Conservation (phyloP, 2,113 vertebrate species). For the Chamaea fasciata region DNA sequence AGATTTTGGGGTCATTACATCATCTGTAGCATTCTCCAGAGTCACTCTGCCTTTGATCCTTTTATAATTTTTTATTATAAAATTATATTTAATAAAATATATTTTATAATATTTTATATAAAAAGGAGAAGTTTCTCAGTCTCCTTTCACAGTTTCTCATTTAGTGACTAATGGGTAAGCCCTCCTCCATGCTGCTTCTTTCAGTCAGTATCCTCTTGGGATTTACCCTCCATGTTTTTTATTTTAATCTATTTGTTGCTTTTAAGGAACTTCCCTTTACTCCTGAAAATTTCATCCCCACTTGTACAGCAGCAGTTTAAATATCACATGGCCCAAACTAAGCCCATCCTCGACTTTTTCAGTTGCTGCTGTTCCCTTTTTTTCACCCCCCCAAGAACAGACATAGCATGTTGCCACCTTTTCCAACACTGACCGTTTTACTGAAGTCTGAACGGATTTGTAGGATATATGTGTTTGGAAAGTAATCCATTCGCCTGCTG, state of each 20-base stretch:
- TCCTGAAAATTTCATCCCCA: neutral
- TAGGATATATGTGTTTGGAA: neutral
- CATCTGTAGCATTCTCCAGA: neutral
- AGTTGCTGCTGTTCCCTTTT: neutral
- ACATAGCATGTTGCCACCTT: neutral
- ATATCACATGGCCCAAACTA: neutral
- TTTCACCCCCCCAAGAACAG: neutral
- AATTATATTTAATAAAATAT: neutral
- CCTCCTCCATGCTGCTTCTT: neutral
- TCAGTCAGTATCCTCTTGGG: neutral
- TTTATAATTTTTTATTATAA: neutral
- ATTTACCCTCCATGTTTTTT: neutral
- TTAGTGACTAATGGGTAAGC: neutral
- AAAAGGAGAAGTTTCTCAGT: neutral
- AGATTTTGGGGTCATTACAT: neutral
- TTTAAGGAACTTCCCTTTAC: neutral
- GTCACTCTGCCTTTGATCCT: neutral
- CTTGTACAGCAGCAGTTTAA: neutral
- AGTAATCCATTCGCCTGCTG: neutral
- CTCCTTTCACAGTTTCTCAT: neutral
- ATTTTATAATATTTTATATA: neutral
- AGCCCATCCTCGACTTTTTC: neutral
- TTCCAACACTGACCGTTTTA: neutral
- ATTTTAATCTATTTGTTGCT: neutral
- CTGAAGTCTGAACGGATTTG: neutral